A percentile compares a stretch with the other conserved stretches of the same genome.
Conservation (phyloP, 1,140 invertebrate genomes). For the Pissodes strobi region DNA sequence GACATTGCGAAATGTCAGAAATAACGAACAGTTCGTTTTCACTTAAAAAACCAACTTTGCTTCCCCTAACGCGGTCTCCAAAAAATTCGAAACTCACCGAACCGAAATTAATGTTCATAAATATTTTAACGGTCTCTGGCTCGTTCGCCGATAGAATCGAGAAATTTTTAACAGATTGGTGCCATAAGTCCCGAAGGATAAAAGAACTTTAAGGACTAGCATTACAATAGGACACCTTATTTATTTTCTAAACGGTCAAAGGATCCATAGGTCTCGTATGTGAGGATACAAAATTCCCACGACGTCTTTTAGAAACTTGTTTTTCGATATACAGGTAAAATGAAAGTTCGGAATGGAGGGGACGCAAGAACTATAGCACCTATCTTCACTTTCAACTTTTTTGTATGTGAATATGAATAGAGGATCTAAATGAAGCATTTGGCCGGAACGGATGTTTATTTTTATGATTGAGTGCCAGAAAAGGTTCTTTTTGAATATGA, state of each 20-base stretch:
- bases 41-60: too few relatives aligned
- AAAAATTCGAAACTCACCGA: conserved; percentile 22
- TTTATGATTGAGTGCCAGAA: too few relatives aligned
- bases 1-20: too few relatives aligned
- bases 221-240: conserved; percentile 36
- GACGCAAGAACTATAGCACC: neutral
- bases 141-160: conserved; percentile 1
- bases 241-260: conserved; percentile 35
- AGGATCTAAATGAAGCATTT: too few relatives aligned
- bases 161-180: conserved; percentile 24
- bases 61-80: conserved; percentile 13
- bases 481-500: too few relatives aligned
- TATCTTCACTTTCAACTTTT: conserved; percentile 1
- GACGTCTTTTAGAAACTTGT: conserved; percentile 32
- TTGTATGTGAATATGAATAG: neutral
- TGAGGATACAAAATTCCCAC: conserved; percentile 31
- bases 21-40: too few relatives aligned
- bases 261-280: conserved; percentile 30
- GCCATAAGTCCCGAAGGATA: conserved; percentile 26
- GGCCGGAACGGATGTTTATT: too few relatives aligned
- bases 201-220: conserved; percentile 28
- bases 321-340: conserved; percentile 38
- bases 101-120: conserved; percentile 23
- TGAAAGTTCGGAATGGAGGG: neutral
- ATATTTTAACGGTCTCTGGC: conserved; percentile 29